Conservation (phyloP, 2,113 vertebrate species). For the Ageneiosus marmoratus region DNA sequence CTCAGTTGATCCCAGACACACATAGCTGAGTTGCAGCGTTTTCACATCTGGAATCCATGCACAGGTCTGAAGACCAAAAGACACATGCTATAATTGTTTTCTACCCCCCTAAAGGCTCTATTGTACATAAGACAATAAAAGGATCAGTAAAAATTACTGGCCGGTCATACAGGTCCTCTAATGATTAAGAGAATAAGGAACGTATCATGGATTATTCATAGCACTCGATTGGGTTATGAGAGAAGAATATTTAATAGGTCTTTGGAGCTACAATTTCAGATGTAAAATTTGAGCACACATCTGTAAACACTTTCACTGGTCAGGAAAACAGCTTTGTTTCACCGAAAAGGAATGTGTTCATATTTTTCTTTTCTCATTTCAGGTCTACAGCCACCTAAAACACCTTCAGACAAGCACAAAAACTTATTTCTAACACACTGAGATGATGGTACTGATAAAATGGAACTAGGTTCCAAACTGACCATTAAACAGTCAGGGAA, state of each 20-base stretch:
- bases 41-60: slow-evolving; percentile 58
- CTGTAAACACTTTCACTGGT: slow-evolving; percentile 59
- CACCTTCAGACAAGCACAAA: slow-evolving; percentile 28
- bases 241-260: slow-evolving; percentile 37
- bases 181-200: neutral
- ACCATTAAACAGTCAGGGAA: neutral
- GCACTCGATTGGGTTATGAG: slow-evolving; percentile 21
- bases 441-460: neutral
- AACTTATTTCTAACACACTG: neutral
- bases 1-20: slow-evolving; percentile 19
- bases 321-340: slow-evolving; percentile 57
- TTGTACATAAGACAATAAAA: slow-evolving; percentile 24
- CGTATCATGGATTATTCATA: slow-evolving; percentile 15
- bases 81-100: slow-evolving; percentile 45
- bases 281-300: slow-evolving; percentile 58
- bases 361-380: slow-evolving; percentile 30
- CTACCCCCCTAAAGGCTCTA: slow-evolving; percentile 17
- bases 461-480: neutral
- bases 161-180: slow-evolving; percentile 8
- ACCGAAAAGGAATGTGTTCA: slow-evolving; percentile 57
- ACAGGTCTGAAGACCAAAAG: slow-evolving; percentile 33
- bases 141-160: neutral
- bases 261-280: slow-evolving; percentile 47
- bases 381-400: slow-evolving; percentile 39
- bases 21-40: neutral